A percentile compares a stretch with the other conserved stretches of the same genome.
These are phyloP conservation scores for Hemiprocne comata DNA, from an alignment of 2,113 vertebrate genomes.

Conservation along the genomic window DNA sequence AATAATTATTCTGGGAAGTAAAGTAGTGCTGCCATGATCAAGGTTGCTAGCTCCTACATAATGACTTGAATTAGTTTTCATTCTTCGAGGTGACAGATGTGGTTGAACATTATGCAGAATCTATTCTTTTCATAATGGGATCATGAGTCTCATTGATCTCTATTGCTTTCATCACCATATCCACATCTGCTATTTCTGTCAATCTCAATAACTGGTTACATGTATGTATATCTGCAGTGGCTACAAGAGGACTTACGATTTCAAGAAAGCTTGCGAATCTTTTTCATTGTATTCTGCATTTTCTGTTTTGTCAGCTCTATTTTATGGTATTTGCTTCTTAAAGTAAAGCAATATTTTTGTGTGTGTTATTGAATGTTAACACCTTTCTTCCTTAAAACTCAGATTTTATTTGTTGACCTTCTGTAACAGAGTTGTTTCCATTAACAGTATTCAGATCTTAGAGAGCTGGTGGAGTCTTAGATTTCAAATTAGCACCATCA, in stretches of 20 bases:
- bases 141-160: neutral
- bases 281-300: neutral
- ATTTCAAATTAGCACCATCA: neutral
- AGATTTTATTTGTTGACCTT: neutral
- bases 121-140: neutral
- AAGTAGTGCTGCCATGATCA: neutral
- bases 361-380: neutral
- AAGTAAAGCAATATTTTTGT: neutral
- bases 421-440: neutral
- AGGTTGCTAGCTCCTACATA: constrained; percentile 18
- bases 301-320: neutral
- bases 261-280: neutral
- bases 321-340: neutral
- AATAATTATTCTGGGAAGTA: constrained; percentile 5
- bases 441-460: neutral
- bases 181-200: neutral
- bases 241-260: neutral
- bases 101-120: neutral
- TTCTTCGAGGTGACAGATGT: neutral
- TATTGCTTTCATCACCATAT: neutral
- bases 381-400: neutral
- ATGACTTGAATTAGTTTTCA: neutral
- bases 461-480: neutral
- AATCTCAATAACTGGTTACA: neutral
- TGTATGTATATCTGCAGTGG: neutral